Percentiles rank a stretch among this genome's conserved stretches.
Evolutionary conservation across 2,797 vertebrate genomes (phyloP).

Genomic region (Microtus agrestis): DNA sequence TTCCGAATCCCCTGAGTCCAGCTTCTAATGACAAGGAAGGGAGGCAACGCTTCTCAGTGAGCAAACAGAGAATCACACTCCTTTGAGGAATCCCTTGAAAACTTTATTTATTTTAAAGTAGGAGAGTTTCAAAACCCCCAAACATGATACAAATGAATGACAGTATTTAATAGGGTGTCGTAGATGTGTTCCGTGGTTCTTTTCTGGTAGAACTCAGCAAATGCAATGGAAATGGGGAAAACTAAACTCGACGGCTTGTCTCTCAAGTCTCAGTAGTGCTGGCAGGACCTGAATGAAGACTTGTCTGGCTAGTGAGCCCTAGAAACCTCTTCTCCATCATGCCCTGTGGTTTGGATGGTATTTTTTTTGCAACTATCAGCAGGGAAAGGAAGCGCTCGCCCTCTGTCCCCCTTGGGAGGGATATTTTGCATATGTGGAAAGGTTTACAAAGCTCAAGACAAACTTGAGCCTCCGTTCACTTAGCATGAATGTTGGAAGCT

Average conservation of each 20-base stretch:
- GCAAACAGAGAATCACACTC: constrained; percentile 17
- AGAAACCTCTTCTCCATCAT: constrained; percentile 62
- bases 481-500: neutral
- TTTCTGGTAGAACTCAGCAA: neutral
- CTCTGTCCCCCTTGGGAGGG: constrained; percentile 33
- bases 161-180: constrained; percentile 15
- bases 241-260: constrained; percentile 58
- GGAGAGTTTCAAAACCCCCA: constrained; percentile 13
- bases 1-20: constrained; percentile 68
- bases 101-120: constrained; percentile 23
- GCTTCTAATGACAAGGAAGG: constrained; percentile 36
- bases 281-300: constrained; percentile 47
- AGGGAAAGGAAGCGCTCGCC: constrained; percentile 32
- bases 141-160: constrained; percentile 2
- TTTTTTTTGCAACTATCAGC: constrained; percentile 63
- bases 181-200: constrained; percentile 56
- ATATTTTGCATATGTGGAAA: constrained; percentile 23
- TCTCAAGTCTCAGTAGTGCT: constrained; percentile 53
- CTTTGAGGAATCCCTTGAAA: constrained; percentile 46
- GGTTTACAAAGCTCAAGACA: constrained; percentile 26
- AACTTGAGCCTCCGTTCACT: constrained; percentile 1
- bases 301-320: constrained; percentile 70
- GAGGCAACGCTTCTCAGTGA: neutral
- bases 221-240: constrained; percentile 67
- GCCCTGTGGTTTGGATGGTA: constrained; percentile 60